Conservation (phyloP, 2,113 vertebrate genomes). For the Pollimyrus isidori region DNA sequence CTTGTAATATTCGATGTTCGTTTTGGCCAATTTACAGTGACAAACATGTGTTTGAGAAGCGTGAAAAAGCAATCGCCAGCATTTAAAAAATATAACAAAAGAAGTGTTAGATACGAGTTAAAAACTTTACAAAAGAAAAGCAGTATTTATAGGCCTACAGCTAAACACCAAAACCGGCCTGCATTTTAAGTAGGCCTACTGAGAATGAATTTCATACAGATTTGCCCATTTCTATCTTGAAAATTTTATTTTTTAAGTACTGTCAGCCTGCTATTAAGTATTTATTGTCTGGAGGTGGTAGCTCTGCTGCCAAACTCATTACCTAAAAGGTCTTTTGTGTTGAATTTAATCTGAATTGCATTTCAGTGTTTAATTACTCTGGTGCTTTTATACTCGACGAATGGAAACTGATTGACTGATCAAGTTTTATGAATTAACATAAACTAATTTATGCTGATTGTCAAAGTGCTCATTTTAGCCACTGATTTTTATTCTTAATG, state of each 20-base stretch:
- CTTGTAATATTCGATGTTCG: not conserved
- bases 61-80: not conserved
- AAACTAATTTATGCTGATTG: constrained; percentile 11
- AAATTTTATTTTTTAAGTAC: not conserved
- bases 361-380: not conserved
- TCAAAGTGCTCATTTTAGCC: not conserved
- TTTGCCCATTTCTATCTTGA: not conserved
- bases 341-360: not conserved
- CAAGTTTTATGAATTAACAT: not conserved
- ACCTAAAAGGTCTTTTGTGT: not conserved
- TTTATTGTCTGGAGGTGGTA: not conserved
- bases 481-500: not conserved
- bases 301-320: not conserved
- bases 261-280: not conserved
- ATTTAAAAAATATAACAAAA: not conserved
- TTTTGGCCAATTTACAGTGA: not conserved
- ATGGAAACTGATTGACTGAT: constrained; percentile 10
- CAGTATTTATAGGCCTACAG: not conserved
- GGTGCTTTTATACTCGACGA: not conserved
- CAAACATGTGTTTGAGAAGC: not conserved
- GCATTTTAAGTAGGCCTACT: not conserved
- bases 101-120: not conserved
- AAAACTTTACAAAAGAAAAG: not conserved
- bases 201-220: not conserved
- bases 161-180: not conserved